Conservation (phyloP, 1,140 invertebrate species). For the Caerostris extrusa region DNA sequence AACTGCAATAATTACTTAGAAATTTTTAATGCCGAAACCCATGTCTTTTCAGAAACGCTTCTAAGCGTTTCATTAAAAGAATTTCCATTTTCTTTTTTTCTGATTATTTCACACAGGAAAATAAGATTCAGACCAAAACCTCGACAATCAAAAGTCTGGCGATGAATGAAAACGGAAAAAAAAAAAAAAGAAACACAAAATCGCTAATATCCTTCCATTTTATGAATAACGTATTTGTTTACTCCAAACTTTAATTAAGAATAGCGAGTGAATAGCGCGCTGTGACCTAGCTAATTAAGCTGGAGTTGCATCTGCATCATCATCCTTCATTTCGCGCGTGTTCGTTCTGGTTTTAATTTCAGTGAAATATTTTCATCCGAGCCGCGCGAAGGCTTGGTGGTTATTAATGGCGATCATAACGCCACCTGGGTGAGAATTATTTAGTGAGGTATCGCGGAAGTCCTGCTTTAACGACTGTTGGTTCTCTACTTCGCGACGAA, state of each 20-base stretch:
- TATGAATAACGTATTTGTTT: constrained; percentile 45
- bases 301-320: constrained; percentile 16
- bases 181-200: constrained; percentile 5
- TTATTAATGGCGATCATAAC: constrained; percentile 57
- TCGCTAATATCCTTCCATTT: background rate
- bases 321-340: background rate
- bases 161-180: background rate
- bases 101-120: background rate
- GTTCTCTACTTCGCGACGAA: too few species aligned
- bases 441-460: background rate
- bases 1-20: too few species aligned
- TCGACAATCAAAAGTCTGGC: background rate
- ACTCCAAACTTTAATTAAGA: constrained; percentile 48
- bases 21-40: too few species aligned
- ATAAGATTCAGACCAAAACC: background rate
- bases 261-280: background rate
- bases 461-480: too few species aligned
- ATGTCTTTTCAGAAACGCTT: too few species aligned
- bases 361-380: constrained; percentile 16
- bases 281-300: constrained; percentile 46
- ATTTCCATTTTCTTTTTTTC: background rate
- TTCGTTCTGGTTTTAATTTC: constrained; percentile 52
- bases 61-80: background rate
- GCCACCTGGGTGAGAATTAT: constrained; percentile 27
- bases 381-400: background rate